Evolutionary conservation across 2,888 invertebrate genomes (phyloP).

Genomic region (Torymus tubicola): DNA sequence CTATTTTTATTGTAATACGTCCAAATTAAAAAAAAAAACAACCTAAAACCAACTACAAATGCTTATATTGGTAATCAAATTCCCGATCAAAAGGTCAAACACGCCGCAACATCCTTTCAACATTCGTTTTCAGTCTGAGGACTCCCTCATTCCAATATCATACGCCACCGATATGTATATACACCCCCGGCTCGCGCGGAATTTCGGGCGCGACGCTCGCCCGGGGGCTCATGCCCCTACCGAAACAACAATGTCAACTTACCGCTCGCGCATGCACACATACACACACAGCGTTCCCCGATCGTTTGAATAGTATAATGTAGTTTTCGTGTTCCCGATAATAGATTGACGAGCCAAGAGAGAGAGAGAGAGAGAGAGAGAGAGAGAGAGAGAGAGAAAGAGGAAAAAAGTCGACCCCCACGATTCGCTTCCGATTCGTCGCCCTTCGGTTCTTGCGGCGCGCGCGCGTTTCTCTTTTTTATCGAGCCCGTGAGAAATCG

Average conservation of each 20-base stretch:
- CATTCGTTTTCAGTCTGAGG: not conserved
- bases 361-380: no score
- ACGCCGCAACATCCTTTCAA: not conserved
- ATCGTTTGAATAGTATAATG: conserved; percentile 74
- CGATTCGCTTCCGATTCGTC: conserved; percentile 32
- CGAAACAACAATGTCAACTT: conserved; percentile 76
- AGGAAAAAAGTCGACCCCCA: not conserved
- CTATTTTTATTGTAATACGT: no score
- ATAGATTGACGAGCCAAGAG: conserved; percentile 47
- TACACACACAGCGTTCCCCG: conserved; percentile 58
- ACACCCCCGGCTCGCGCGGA: conserved; percentile 56
- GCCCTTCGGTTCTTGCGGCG: not conserved
- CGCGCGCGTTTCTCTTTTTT: not conserved
- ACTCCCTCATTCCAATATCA: not conserved
- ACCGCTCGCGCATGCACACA: conserved; percentile 50
- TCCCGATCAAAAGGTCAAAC: no score
- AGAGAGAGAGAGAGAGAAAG: no score
- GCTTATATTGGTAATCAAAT: no score
- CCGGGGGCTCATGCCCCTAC: conserved; percentile 66
- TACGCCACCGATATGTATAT: no score
- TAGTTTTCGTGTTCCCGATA: conserved; percentile 68
- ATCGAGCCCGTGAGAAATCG: not conserved
- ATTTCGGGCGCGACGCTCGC: conserved; percentile 69
- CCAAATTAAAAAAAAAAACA: no score
- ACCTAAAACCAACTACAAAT: no score